Evolutionary conservation across 2,113 vertebrate species (phyloP).

Genomic region (Podocnemis expansa): DNA sequence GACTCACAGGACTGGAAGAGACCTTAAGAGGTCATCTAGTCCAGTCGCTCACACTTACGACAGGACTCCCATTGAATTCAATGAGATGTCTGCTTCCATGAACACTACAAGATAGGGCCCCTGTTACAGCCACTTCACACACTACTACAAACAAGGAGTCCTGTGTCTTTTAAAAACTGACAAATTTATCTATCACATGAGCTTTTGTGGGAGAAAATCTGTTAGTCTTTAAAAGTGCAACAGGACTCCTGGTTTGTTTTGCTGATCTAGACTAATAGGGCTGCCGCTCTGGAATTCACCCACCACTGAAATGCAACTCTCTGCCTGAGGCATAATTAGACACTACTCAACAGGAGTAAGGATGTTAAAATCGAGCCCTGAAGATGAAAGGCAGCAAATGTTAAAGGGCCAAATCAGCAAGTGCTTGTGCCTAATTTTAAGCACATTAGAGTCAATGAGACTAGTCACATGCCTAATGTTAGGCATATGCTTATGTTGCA

Average conservation of each 20-base stretch:
- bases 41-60: too few relatives aligned
- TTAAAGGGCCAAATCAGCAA: not conserved
- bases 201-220: too few relatives aligned
- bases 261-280: too few relatives aligned
- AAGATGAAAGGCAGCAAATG: not conserved
- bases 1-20: too few relatives aligned
- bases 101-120: not conserved
- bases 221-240: too few relatives aligned
- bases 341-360: not conserved
- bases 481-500: not conserved
- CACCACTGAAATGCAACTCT: not conserved
- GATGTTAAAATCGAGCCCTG: not conserved
- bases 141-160: not conserved
- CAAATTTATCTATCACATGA: too few relatives aligned
- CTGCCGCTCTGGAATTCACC: not conserved
- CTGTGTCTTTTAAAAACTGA: too few relatives aligned
- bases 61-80: conserved; percentile 21
- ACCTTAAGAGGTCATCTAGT: too few relatives aligned
- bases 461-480: not conserved
- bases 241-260: too few relatives aligned
- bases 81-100: not conserved
- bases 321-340: rapidly evolving
- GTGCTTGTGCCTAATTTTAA: not conserved
- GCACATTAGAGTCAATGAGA: not conserved
- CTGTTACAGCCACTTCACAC: not conserved